phyloP scores from a whole-genome alignment of 2,888 invertebrate genomes.

The Petrophora chlorosata region DNA sequence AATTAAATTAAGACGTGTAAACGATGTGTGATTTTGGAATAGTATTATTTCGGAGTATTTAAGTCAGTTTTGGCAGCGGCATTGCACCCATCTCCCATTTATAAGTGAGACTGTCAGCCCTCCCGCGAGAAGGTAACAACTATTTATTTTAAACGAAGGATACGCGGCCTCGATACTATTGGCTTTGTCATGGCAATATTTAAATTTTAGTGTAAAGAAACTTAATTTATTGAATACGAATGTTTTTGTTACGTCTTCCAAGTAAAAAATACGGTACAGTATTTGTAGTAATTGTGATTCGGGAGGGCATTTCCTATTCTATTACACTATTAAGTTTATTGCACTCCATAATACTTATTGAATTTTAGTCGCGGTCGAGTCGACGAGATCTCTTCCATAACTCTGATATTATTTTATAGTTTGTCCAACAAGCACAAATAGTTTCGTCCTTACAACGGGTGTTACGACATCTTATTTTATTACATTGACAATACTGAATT shows the following conservation, averaged over 20 bases:
- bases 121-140: conserved; percentile 46
- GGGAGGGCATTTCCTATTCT: conserved; percentile 78
- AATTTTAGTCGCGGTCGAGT: conserved; percentile 48
- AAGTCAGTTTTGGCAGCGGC: conserved; percentile 54
- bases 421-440: conserved; percentile 8
- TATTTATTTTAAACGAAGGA: conserved; percentile 15
- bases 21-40: conserved; percentile 21
- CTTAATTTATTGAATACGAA: conserved; percentile 45
- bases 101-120: conserved; percentile 60
- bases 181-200: conserved; percentile 23
- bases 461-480: too few species aligned
- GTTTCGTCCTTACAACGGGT: too few species aligned
- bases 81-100: conserved; percentile 39
- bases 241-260: conserved; percentile 62
- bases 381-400: conserved; percentile 22
- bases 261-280: conserved; percentile 61
- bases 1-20: conserved; percentile 19
- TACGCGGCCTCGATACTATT: conserved; percentile 14
- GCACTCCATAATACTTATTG: conserved; percentile 64
- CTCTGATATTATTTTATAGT: background rate
- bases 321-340: conserved; percentile 76
- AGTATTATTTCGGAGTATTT: conserved; percentile 40
- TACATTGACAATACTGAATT: too few species aligned
- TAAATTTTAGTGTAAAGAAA: conserved; percentile 41
- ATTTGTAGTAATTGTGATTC: conserved; percentile 54